Conservation (phyloP, 2,888 invertebrate genomes). For the Ephialtes manifestator region DNA sequence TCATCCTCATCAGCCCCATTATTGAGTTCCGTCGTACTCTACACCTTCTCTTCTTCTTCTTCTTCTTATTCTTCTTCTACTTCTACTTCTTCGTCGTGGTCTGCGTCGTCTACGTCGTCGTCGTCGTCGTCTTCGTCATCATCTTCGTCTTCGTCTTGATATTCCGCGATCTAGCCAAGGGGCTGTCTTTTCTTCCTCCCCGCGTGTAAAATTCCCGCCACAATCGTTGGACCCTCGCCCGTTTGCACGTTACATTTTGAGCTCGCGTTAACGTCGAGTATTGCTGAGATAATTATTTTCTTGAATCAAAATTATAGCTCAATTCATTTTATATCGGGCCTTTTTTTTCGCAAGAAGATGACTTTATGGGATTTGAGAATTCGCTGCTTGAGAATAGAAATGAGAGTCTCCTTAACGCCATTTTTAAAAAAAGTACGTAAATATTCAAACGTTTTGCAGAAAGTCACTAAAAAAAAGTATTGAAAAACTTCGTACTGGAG, state of each 20-base stretch:
- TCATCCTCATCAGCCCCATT: conserved; percentile 54
- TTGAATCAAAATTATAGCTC: not conserved
- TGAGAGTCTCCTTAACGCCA: too few relatives aligned
- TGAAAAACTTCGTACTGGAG: too few relatives aligned
- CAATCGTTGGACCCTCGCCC: not conserved
- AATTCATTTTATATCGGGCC: too few relatives aligned
- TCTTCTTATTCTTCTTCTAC: conserved; percentile 28
- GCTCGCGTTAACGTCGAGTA: not conserved
- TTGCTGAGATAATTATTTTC: not conserved
- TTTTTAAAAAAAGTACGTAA: too few relatives aligned
- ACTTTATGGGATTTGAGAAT: too few relatives aligned
- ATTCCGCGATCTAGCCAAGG: conserved; percentile 14
- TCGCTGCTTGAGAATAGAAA: too few relatives aligned
- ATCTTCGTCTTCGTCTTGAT: conserved; percentile 16
- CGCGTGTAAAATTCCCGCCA: conserved; percentile 16
- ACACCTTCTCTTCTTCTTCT: conserved; percentile 6
- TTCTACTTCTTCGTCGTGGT: conserved; percentile 2
- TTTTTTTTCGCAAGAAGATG: too few relatives aligned
- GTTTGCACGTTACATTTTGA: not conserved
- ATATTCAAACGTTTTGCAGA: too few relatives aligned
- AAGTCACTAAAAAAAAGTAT: too few relatives aligned
- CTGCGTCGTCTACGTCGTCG: conserved; percentile 7
- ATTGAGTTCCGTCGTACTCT: conserved; percentile 52
- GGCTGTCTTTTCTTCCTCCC: conserved; percentile 39
- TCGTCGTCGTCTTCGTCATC: conserved; percentile 21